A percentile compares a stretch with the other conserved stretches of the same genome.
phyloP scores from a whole-genome alignment of 2,797 vertebrate genomes.

The Gymnopithys bicolor region DNA sequence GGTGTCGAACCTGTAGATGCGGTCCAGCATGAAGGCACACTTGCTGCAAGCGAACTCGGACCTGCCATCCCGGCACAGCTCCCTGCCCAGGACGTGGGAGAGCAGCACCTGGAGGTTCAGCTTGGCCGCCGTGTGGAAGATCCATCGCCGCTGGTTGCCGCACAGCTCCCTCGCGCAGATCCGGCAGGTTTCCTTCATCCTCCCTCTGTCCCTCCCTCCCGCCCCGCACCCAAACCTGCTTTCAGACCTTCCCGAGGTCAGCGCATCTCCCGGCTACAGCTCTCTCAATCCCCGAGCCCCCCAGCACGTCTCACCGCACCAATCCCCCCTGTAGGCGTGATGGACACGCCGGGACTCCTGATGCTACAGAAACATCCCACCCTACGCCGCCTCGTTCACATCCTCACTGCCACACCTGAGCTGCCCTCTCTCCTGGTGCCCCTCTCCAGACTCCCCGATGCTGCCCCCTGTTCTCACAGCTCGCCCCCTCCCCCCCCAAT shows the following conservation, averaged over 20 bases:
- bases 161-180: constrained; percentile 93
- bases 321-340: neutral
- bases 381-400: neutral
- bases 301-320: neutral
- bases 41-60: constrained; percentile 96
- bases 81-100: constrained; percentile 89
- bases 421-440: neutral
- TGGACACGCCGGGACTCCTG: neutral
- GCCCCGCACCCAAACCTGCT: neutral
- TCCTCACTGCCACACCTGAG: neutral
- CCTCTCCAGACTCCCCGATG: neutral
- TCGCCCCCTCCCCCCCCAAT: neutral
- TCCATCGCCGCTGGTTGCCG: constrained; percentile 96
- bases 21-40: constrained; percentile 96
- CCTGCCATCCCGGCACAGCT: constrained; percentile 89
- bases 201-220: neutral
- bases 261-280: neutral
- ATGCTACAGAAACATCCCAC: neutral
- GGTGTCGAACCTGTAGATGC: constrained; percentile 90
- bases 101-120: constrained; percentile 94
- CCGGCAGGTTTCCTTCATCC: constrained; percentile 89
- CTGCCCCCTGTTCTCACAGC: neutral
- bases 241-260: neutral
- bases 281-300: neutral
- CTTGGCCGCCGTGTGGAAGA: constrained; percentile 92